phyloP scores from a whole-genome alignment of 2,888 invertebrate species.

The Drosophila sordidula region DNA sequence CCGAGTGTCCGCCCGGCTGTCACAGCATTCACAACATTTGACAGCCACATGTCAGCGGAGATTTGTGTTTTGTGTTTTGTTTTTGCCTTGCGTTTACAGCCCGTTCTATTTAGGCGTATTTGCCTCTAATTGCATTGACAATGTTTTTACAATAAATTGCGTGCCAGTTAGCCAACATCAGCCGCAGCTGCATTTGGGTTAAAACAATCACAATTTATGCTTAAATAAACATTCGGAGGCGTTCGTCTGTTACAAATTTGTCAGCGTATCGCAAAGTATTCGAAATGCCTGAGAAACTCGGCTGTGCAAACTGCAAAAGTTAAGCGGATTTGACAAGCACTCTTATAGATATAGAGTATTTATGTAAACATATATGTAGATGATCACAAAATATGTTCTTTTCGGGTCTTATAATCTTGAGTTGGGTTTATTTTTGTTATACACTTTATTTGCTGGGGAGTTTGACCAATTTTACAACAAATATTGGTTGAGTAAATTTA shows the following conservation, averaged over 20 bases:
- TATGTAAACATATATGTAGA: not conserved
- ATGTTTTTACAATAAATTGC: slow-evolving; percentile 82
- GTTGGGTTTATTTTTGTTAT: not conserved
- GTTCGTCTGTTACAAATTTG: slow-evolving; percentile 79
- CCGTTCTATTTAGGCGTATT: slow-evolving; percentile 26
- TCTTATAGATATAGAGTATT: slow-evolving; percentile 19
- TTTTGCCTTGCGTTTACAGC: slow-evolving; percentile 2
- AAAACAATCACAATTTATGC: slow-evolving; percentile 75
- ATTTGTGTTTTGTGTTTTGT: slow-evolving; percentile 53
- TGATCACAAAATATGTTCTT: not conserved
- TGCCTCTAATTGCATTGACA: slow-evolving; percentile 74
- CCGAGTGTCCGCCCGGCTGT: slow-evolving; percentile 45
- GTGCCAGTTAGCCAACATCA: slow-evolving; percentile 45
- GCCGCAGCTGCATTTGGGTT: slow-evolving; percentile 67
- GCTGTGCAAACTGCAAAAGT: slow-evolving; percentile 37
- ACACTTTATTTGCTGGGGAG: slow-evolving; percentile 3
- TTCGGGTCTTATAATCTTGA: not conserved
- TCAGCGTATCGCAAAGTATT: slow-evolving; percentile 34
- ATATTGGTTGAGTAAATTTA: no score
- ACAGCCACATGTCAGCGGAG: slow-evolving; percentile 68
- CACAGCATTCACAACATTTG: slow-evolving; percentile 63
- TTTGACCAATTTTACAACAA: no score
- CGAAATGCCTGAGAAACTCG: slow-evolving; percentile 15
- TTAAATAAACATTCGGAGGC: slow-evolving; percentile 68
- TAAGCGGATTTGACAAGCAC: slow-evolving; percentile 71